These are phyloP conservation scores for Sinopyrophorus schimmeli DNA, from an alignment of 2,888 invertebrate species.

Conservation along the genomic window DNA sequence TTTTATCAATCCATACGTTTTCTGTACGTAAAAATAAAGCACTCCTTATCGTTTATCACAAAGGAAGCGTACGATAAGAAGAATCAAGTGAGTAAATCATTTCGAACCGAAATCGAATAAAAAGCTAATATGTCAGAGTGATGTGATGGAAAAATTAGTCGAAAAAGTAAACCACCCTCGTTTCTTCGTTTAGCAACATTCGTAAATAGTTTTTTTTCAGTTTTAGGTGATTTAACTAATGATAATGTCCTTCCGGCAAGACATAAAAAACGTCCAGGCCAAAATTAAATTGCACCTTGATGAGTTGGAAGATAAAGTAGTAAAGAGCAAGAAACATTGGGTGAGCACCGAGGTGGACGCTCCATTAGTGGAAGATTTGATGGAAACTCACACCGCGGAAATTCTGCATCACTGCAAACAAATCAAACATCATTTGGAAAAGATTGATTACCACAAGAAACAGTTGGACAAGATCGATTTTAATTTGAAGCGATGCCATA, in stretches of 20 bases:
- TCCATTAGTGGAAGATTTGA: neutral
- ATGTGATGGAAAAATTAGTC: too few species aligned
- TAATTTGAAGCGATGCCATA: neutral
- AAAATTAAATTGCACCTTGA: conserved; percentile 3
- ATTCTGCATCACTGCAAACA: conserved; percentile 10
- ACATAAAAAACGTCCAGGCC: conserved; percentile 1
- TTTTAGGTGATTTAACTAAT: too few species aligned
- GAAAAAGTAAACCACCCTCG: too few species aligned
- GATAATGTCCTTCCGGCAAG: conserved; percentile 4
- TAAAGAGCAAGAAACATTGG: conserved; percentile 3
- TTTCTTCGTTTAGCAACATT: too few species aligned
- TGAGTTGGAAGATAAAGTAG: conserved; percentile 9
- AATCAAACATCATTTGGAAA: conserved; percentile 16
- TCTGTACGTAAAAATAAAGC: too few species aligned
- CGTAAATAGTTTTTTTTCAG: conserved; percentile 1
- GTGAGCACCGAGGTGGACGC: neutral
- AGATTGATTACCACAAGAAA: conserved; percentile 10
- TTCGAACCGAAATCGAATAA: too few species aligned
- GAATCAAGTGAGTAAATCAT: too few species aligned
- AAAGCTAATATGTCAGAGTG: conserved; percentile 5
- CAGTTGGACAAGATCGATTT: conserved; percentile 1
- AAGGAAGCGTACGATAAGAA: too few species aligned
- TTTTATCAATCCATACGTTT: too few species aligned
- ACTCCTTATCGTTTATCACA: too few species aligned
- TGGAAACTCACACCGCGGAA: conserved; percentile 4